Base-by-base conservation (phyloP, 2,113 vertebrate genomes). In the Pseudorasbora parva region DNA sequence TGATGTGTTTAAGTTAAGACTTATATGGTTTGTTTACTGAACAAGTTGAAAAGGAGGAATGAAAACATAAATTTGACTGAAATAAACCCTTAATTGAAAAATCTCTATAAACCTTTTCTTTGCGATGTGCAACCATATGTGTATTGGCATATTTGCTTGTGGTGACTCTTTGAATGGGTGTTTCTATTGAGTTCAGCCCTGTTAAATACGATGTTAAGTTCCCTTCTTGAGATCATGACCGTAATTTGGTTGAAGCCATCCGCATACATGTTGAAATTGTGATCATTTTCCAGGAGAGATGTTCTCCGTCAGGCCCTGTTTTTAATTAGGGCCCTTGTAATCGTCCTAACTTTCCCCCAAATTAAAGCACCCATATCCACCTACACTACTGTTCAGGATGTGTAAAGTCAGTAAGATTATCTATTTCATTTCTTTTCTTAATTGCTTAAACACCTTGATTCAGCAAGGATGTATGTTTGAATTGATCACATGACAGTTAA, bases 51-150 rank as follows among this genome's bases (percentile, higher is more conserved):
- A 49, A 49, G 23, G 45, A 25, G 49, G 45, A 73, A 73, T 27
- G 10, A n/a, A 27, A 43, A 27, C 37, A 10, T 23, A 0, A 78
- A 27, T 60, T 10, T 25, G 30, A 43, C 2, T 43, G 10, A 76
- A 76, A 76, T 41, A 57, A 77, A 57, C 21, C 47, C 49, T 77
- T 77, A 57, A 57, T 57, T 60, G 54, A 14, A 60, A 77, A 78
- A 25, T 60, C 54, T 43, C 21, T 21, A 7, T 59, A 66, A 45
- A 43, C 41, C 15, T 56, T 80, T 74, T 30, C 25, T 5, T 30
- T 72, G 51, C 23, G 30, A 76, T 57, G 2, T 62, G 25, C 56
- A n/a, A 41, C 21, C 30, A 69, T 33, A 69, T 25, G 19, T 12
- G 8, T 60, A 37, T 47, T 73, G 1, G n/a, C 47, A 21, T n/a